phyloP scores from a whole-genome alignment of 1,140 invertebrate species.

The Drosophila elegans region DNA sequence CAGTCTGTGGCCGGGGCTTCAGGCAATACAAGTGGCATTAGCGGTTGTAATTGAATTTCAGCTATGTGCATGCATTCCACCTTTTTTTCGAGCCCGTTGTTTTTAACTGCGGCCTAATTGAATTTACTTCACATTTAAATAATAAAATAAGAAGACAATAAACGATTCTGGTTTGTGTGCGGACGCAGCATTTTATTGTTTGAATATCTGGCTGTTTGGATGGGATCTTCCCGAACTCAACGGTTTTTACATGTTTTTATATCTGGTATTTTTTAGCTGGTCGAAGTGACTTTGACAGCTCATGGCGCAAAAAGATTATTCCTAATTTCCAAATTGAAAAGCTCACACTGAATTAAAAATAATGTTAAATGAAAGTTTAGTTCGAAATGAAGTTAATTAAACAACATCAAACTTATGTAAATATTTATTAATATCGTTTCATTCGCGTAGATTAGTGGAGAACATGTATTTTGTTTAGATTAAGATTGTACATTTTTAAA shows the following conservation, averaged over 20 bases:
- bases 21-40: conserved; percentile 78
- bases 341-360: too few relatives aligned
- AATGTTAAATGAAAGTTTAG: too few relatives aligned
- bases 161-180: neutral
- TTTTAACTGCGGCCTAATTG: conserved; percentile 58
- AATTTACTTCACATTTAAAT: conserved; percentile 64
- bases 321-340: conserved; percentile 47
- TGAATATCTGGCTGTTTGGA: neutral
- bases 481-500: too few relatives aligned
- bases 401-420: too few relatives aligned
- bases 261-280: conserved; percentile 26
- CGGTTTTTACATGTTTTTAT: conserved; percentile 1
- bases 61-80: conserved; percentile 45
- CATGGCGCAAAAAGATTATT: conserved; percentile 21
- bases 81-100: conserved; percentile 15
- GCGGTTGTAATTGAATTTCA: conserved; percentile 79
- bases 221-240: neutral
- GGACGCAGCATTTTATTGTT: conserved; percentile 1
- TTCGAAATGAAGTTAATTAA: too few relatives aligned
- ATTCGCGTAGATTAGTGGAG: too few relatives aligned
- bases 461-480: too few relatives aligned
- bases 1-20: conserved; percentile 60
- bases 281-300: conserved; percentile 34
- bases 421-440: too few relatives aligned
- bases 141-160: conserved; percentile 34